Base-by-base conservation (phyloP, 2,113 vertebrate species). In the Brachionichthys hirsutus region DNA sequence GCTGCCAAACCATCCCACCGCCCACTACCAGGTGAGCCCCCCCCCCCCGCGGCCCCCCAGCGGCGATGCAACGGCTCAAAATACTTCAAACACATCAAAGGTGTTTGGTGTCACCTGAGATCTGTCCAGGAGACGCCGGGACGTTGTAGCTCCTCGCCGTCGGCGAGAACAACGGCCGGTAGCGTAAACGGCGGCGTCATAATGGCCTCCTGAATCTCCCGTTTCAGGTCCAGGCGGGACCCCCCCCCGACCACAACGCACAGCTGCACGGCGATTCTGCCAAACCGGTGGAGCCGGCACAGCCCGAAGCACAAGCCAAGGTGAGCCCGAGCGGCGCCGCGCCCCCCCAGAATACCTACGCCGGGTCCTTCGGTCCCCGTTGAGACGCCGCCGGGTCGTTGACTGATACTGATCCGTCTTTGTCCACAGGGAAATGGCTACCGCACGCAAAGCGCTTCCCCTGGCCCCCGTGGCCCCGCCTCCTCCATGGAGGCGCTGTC, bases 401-500 rank as follows among this genome's bases (percentile, higher is more conserved):
- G 8, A 30, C 40, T 85, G 70, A 84, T 51, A 7, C 0, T 44
- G 17, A 62, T 83, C 56, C 86, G 2, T 20, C 42, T 81, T 9
- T 77, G 12, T 73, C 66, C 36, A 14, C 73, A 92, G 91, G 89
- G 87, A 59, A 88, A 87, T 10, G 90, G 87, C 44, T 87, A 88
- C 77, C 84, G 80, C 80, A 80, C 86, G 68, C 88, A 88, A 17
- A 89, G 84, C 44, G 86, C 90, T 58, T 88, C 89, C 60, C 90
- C 91, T 0, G 92, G 92, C 7, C 88, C 93, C 9, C 91, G 90
- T 0, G 86, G 88, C 13, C 85, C 53, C 3, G 83, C 30, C 47
- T 69, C 76, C 1, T 88, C 92, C 7, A 85, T 98, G 89, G 96
- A 97, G 46, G 94, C 94, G 12, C 92, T 98, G 41, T 97, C 95